Conservation (phyloP, 2,888 invertebrate genomes). For the Eupithecia tripunctaria region DNA sequence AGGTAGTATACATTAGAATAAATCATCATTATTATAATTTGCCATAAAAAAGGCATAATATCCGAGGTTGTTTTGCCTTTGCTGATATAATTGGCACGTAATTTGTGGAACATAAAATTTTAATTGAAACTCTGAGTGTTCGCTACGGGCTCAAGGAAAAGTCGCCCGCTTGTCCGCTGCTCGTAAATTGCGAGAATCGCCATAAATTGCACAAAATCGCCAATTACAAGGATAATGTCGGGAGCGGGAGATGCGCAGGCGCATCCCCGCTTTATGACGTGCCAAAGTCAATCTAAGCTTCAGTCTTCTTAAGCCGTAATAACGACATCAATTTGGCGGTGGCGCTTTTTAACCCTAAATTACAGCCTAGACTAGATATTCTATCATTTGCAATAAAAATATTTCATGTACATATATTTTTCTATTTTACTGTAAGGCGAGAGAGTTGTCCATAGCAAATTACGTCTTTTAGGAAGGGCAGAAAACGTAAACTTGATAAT, state of each 20-base stretch:
- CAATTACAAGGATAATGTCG: conserved; percentile 79
- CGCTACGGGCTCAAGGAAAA: conserved; percentile 57
- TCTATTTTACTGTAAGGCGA: too few relatives aligned
- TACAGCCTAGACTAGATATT: background rate
- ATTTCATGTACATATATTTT: background rate
- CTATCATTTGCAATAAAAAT: background rate
- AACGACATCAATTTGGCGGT: conserved; percentile 8
- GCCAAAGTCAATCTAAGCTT: conserved; percentile 62
- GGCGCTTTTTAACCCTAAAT: conserved; percentile 2
- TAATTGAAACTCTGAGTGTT: conserved; percentile 76
- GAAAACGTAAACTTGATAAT: background rate
- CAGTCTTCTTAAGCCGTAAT: conserved; percentile 4
- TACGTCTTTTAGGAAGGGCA: too few relatives aligned
- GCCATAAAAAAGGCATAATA: conserved; percentile 51
- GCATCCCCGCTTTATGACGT: conserved; percentile 57
- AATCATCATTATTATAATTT: conserved; percentile 45
- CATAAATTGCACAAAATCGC: conserved; percentile 82
- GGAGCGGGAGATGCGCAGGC: conserved; percentile 58
- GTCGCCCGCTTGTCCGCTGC: conserved; percentile 80
- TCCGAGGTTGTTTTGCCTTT: conserved; percentile 58
- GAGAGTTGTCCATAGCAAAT: too few relatives aligned
- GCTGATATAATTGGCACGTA: conserved; percentile 79
- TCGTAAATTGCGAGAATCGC: conserved; percentile 81
- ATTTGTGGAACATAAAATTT: conserved; percentile 78
- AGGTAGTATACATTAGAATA: conserved; percentile 40